A percentile compares a stretch with the other conserved stretches of the same genome.
Evolutionary conservation across 92 coral and sea anemone genomes (phyloP).

Genomic region (Pocillopora meandrina): DNA sequence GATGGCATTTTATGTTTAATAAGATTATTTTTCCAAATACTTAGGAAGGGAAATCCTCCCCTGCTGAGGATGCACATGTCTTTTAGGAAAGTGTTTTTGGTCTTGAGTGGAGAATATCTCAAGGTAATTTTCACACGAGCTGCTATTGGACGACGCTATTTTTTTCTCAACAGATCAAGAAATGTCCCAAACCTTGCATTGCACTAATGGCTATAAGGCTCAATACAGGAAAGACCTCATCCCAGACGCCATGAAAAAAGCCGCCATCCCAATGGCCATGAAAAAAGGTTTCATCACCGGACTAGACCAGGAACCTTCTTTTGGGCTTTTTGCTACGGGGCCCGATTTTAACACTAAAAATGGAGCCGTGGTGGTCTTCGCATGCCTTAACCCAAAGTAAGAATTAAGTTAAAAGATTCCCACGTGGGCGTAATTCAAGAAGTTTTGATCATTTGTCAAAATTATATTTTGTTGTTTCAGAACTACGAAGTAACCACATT

Average conservation of each 20-base stretch:
- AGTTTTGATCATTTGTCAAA: neutral
- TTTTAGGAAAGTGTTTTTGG: too few relatives aligned
- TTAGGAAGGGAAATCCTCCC: too few relatives aligned
- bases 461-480: neutral
- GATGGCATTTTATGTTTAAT: too few relatives aligned
- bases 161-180: slow-evolving; percentile 4
- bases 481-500: too few relatives aligned
- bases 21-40: too few relatives aligned
- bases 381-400: slow-evolving; percentile 65
- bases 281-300: slow-evolving; percentile 73
- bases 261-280: slow-evolving; percentile 77
- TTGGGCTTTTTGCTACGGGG: slow-evolving; percentile 75
- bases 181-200: slow-evolving; percentile 72
- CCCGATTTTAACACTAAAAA: slow-evolving; percentile 65
- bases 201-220: slow-evolving; percentile 79
- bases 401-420: neutral
- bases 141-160: too few relatives aligned
- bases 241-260: slow-evolving; percentile 82
- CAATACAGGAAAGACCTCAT: slow-evolving; percentile 80
- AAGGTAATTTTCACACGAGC: too few relatives aligned
- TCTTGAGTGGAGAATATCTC: too few relatives aligned
- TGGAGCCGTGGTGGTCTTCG: slow-evolving; percentile 77
- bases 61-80: too few relatives aligned
- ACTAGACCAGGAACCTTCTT: slow-evolving; percentile 62
- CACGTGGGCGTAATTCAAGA: neutral